Base-by-base conservation (phyloP, 2,113 vertebrate genomes). In the Rhinolophus ferrumequinum region DNA sequence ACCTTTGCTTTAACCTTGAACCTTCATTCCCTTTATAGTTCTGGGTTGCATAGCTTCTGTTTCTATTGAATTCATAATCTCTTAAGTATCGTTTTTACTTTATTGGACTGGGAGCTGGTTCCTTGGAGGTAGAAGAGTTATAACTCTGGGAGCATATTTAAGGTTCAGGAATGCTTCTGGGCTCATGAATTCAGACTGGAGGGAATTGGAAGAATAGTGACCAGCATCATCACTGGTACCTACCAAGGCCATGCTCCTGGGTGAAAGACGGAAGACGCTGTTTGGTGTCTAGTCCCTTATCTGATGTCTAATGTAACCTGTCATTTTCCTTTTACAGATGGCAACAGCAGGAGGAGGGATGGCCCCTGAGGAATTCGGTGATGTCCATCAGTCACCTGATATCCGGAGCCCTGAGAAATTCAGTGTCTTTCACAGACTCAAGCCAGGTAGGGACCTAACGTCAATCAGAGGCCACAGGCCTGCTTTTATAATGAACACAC, bases 371-470 rank as follows among this genome's bases (percentile, higher is more conserved):
- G 69, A 96, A 90, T 88, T 72, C 16, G 8, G 38, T 77, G 58
- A 93, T 82, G 76, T 89, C 82, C 76, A 7, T 85, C 93, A 93
- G 79, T 89, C 67, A 97, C 82, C 73, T 93, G 87, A 73, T 79
- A 47, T 84, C 82, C 5, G 82, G 91, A 94, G 62, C 93, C 83
- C 95, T 97, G 83, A 66, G 58, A 95, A 81, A 94, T 76, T 86
- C 80, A 81, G 5, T 85, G 85, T 94, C 75, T 95, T 94, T 60
- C 73, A 94, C 77, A 95, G 60, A 96, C 80, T 72, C 69, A 70
- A 97, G 75, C 86, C 95, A 98, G 97, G 97, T 98, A 97, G 91
- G 96, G 60, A 87, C 60, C 67, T 85, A 66, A 87, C 44, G n/a
- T 83, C 73, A 88, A 21, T 77, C 62, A 94, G 84, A 96, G 56